Evolutionary conservation across 2,888 invertebrate genomes (phyloP).

Genomic region (Exocentrus adspersus): DNA sequence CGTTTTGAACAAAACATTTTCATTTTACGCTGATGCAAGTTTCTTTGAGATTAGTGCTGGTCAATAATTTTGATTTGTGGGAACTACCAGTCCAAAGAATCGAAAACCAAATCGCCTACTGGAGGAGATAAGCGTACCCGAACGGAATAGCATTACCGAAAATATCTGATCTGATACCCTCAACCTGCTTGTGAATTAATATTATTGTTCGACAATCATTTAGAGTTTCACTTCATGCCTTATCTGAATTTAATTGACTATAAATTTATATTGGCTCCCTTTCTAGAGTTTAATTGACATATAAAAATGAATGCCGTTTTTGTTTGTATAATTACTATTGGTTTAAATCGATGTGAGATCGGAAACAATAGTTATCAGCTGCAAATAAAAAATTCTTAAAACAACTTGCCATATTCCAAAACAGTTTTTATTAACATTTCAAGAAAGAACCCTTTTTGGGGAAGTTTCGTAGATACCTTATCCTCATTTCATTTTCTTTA

Average conservation of each 20-base stretch:
- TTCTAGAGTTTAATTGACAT: conserved; percentile 31
- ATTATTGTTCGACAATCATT: conserved; percentile 23
- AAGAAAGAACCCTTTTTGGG: no score
- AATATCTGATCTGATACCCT: conserved; percentile 17
- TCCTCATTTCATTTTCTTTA: no score
- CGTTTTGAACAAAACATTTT: background rate
- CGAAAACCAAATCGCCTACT: background rate
- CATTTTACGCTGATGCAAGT: conserved; percentile 4
- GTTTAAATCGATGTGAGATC: conserved; percentile 10
- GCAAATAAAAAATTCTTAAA: background rate
- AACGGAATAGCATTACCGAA: conserved; percentile 14
- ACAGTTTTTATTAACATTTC: no score
- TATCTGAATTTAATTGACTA: conserved; percentile 30
- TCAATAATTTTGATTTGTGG: no score
- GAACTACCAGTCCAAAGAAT: no score
- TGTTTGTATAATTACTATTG: conserved; percentile 19
- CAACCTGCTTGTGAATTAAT: conserved; percentile 16
- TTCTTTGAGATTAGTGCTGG: background rate
- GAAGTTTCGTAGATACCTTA: no score
- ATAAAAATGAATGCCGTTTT: conserved; percentile 28
- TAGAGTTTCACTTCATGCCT: conserved; percentile 29
- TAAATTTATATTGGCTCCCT: conserved; percentile 30
- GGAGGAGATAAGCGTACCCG: conserved; percentile 10
- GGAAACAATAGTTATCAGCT: conserved; percentile 16
- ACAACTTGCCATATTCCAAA: no score